These are phyloP conservation scores for Hedya salicella DNA, from an alignment of 2,888 invertebrate species.

Conservation along the genomic window DNA sequence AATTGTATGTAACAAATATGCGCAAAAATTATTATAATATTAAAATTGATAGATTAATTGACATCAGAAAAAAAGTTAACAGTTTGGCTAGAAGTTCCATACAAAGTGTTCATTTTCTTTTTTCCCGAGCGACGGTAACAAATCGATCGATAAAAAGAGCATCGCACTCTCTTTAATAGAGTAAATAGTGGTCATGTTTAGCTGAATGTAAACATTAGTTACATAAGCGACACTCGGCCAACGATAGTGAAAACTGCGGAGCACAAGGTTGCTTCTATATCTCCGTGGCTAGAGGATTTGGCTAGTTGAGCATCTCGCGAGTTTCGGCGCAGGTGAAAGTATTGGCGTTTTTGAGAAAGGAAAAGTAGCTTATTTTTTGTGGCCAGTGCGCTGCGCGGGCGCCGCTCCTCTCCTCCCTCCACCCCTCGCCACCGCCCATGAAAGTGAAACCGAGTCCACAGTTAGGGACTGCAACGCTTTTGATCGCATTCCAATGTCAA, in stretches of 20 bases:
- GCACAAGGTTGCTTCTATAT: slow-evolving; percentile 24
- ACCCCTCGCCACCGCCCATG: slow-evolving; percentile 53
- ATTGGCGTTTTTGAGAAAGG: slow-evolving; percentile 81
- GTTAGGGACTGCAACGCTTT: slow-evolving; percentile 52
- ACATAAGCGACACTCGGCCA: slow-evolving; percentile 45
- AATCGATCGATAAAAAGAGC: slow-evolving; percentile 5
- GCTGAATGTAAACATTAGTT: slow-evolving; percentile 47
- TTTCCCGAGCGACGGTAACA: not conserved
- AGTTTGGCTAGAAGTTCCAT: not conserved
- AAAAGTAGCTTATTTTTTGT: slow-evolving; percentile 82
- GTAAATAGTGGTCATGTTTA: slow-evolving; percentile 40
- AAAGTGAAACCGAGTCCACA: slow-evolving; percentile 72
- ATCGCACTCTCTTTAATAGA: slow-evolving; percentile 28
- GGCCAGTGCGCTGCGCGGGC: slow-evolving; percentile 69
- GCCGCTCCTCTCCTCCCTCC: slow-evolving; percentile 59
- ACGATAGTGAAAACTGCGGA: slow-evolving; percentile 48
- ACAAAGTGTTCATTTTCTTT: not conserved
- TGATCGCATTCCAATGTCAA: slow-evolving; percentile 50
- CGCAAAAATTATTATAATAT: too few species aligned
- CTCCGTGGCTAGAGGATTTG: slow-evolving; percentile 8
- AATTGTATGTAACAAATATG: too few species aligned
- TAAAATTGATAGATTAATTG: too few species aligned
- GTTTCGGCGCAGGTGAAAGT: slow-evolving; percentile 81
- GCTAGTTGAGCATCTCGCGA: slow-evolving; percentile 55
- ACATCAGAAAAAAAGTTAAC: not conserved